Percentiles rank a stretch among this genome's conserved stretches.
Conservation (phyloP, 1,140 invertebrate species). For the Brachionus asplanchnoidis region DNA sequence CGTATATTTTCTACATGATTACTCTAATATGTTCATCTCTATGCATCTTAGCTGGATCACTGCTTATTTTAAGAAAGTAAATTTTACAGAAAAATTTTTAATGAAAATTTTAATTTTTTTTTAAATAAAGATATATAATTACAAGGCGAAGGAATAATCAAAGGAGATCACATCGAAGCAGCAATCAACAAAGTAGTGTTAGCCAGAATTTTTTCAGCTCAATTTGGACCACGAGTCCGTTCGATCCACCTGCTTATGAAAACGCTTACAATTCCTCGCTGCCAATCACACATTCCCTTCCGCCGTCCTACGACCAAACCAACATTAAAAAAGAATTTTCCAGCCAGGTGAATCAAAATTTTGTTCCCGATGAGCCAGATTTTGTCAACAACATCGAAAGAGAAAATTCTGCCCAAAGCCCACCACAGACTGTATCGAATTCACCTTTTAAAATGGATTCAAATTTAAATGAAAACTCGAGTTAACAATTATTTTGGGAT, state of each 20-base stretch:
- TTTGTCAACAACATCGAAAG: not conserved
- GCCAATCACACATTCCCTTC: not conserved
- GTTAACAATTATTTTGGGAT: not conserved
- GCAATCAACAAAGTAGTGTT: not conserved
- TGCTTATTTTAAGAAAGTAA: conserved; percentile 17
- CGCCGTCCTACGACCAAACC: not conserved
- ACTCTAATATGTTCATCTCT: conserved; percentile 26
- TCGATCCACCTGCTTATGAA: conserved; percentile 12
- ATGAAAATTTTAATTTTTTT: not conserved
- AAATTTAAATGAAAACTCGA: not conserved
- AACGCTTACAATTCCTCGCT: not conserved
- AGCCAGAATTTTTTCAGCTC: not conserved
- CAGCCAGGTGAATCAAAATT: not conserved
- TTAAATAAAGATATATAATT: not conserved
- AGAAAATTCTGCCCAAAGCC: not conserved
- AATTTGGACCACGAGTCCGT: not conserved
- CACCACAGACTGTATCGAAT: no score
- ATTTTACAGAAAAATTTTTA: not conserved
- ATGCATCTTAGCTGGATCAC: conserved; percentile 12
- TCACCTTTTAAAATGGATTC: no score
- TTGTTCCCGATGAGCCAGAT: not conserved
- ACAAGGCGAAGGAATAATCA: not conserved
- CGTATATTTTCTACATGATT: conserved; percentile 41
- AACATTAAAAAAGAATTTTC: not conserved
- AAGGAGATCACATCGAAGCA: not conserved